Evolutionary conservation across 2,888 invertebrate genomes (phyloP).

Genomic region (Tenodera sinensis): DNA sequence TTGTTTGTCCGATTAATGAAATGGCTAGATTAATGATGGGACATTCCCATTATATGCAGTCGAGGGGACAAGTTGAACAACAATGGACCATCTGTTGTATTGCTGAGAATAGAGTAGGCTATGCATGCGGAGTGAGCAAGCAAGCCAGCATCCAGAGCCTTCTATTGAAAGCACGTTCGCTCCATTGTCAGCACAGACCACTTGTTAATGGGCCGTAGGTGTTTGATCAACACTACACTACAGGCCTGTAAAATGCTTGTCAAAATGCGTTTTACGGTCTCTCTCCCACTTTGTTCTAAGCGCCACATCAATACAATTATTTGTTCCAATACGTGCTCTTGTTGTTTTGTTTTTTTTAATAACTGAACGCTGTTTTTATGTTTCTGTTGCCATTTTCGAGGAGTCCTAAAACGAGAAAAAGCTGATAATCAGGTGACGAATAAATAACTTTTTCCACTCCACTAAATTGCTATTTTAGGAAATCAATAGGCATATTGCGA

Average conservation of each 20-base stretch:
- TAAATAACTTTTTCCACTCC: too few species aligned
- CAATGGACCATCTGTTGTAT: conserved; percentile 13
- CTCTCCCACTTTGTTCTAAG: neutral
- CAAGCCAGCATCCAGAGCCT: neutral
- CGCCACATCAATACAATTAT: neutral
- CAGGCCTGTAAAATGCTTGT: neutral
- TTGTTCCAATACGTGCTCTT: neutral
- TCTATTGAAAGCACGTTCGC: neutral
- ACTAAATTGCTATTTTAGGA: too few species aligned
- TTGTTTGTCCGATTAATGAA: neutral
- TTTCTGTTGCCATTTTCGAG: neutral
- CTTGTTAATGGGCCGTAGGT: conserved; percentile 10
- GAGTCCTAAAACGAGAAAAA: neutral
- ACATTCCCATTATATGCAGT: neutral
- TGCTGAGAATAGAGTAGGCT: conserved; percentile 7
- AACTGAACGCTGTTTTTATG: neutral
- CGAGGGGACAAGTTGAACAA: conserved; percentile 6
- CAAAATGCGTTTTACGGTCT: neutral
- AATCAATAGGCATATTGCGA: too few species aligned
- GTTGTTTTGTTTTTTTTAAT: neutral
- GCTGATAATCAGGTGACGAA: too few species aligned
- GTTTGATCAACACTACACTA: conserved; percentile 1
- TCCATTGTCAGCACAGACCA: neutral
- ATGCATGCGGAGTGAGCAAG: neutral
- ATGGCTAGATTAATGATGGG: neutral